Conservation (phyloP, 2,113 vertebrate species). For the Isurus oxyrinchus region DNA sequence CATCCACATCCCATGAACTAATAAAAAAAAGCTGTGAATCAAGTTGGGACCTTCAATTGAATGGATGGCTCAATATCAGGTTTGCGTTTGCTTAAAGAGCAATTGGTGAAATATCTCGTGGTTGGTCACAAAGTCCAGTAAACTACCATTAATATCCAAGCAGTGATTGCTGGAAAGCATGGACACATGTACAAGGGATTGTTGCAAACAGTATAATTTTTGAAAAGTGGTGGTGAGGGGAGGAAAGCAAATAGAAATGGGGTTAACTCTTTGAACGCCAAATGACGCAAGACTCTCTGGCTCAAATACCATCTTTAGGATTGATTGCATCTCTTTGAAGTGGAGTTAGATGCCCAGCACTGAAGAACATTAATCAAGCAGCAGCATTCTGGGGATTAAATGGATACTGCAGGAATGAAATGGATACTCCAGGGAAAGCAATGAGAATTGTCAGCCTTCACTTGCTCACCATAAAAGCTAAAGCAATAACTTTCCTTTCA, state of each 20-base stretch:
- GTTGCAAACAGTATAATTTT: neutral
- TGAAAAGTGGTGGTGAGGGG: neutral
- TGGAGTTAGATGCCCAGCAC: slow-evolving; percentile 10
- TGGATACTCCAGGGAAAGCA: slow-evolving; percentile 7
- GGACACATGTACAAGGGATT: neutral
- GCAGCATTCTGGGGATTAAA: slow-evolving; percentile 15
- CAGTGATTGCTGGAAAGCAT: neutral
- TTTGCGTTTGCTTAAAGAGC: neutral
- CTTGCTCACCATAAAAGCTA: neutral
- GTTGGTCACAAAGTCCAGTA: neutral
- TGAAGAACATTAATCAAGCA: slow-evolving; percentile 31
- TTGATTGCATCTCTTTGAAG: slow-evolving; percentile 29
- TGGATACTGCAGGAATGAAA: slow-evolving; percentile 26
- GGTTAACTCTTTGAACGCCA: neutral
- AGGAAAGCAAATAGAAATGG: neutral
- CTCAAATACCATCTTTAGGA: neutral
- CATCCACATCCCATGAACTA: neutral
- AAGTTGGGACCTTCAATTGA: neutral
- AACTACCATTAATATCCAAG: neutral
- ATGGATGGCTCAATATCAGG: neutral
- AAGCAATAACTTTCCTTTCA: neutral
- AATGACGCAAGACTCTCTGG: neutral
- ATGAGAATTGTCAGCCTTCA: neutral
- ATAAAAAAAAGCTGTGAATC: neutral
- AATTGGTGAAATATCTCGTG: neutral